Percentiles rank a stretch among this genome's conserved stretches.
Evolutionary conservation across 1,140 invertebrate genomes (phyloP).

Genomic region (Paramacrobiotus metropolitanus): DNA sequence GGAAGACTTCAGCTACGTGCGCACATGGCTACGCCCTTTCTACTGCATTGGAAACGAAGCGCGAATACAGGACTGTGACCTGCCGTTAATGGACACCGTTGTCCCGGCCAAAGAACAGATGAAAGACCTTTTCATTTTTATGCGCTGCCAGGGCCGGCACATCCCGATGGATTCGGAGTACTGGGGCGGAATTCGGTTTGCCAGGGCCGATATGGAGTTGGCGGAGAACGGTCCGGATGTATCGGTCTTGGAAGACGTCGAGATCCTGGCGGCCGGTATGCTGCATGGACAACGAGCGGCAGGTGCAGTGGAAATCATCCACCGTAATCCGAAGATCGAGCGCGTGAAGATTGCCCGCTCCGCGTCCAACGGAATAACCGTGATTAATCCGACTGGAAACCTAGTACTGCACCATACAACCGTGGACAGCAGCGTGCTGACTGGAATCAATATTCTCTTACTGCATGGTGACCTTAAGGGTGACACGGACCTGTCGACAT

Average conservation of each 20-base stretch:
- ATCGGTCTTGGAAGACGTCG: conserved; percentile 52
- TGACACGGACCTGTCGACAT: conserved; percentile 36
- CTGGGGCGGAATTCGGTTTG: conserved; percentile 88
- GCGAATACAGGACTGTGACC: conserved; percentile 57
- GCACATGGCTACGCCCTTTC: conserved; percentile 82
- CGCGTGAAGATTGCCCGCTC: conserved; percentile 57
- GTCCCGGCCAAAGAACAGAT: conserved; percentile 45
- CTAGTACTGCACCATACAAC: conserved; percentile 30
- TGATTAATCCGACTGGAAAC: conserved; percentile 60
- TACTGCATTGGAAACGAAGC: conserved; percentile 55
- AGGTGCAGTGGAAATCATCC: conserved; percentile 64
- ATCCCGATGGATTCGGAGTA: conserved; percentile 43
- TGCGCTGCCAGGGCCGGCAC: conserved; percentile 62
- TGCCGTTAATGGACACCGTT: conserved; percentile 30
- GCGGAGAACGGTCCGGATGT: conserved; percentile 44
- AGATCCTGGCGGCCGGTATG: conserved; percentile 80
- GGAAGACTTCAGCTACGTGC: conserved; percentile 52
- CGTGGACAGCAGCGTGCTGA: conserved; percentile 56
- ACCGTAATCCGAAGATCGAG: conserved; percentile 52
- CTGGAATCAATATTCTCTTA: conserved; percentile 63
- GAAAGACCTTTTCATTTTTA: conserved; percentile 54
- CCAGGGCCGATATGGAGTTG: conserved; percentile 59
- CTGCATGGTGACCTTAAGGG: conserved; percentile 72
- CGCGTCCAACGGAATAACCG: conserved; percentile 71
- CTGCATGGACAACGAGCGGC: conserved; percentile 73